Evolutionary conservation across 2,797 vertebrate genomes (phyloP).

Genomic region (Lacerta viridis): DNA sequence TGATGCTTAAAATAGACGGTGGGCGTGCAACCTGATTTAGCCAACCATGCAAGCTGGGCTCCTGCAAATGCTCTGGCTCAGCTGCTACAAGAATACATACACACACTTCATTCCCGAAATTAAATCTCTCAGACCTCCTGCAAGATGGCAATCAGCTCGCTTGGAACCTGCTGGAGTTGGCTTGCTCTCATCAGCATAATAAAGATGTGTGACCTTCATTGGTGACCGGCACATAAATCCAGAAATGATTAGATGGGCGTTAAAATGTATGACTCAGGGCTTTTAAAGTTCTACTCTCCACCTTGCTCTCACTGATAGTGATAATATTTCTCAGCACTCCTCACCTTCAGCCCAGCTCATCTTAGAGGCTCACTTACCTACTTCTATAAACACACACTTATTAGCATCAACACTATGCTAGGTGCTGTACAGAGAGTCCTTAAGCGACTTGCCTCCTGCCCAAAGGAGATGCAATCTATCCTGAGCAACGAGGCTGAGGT

Average conservation of each 20-base stretch:
- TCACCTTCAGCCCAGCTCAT: constrained; percentile 2
- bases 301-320: not conserved
- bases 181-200: constrained; percentile 22
- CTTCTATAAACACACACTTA: not conserved
- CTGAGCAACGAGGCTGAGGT: too few relatives aligned
- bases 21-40: constrained; percentile 29
- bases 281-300: constrained; percentile 25
- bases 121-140: constrained; percentile 51
- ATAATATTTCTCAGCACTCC: not conserved
- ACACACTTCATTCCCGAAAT: constrained; percentile 66
- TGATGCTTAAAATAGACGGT: constrained; percentile 61
- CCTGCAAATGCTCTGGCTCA: constrained; percentile 28
- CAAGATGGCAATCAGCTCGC: not conserved
- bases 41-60: constrained; percentile 64
- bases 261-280: constrained; percentile 50
- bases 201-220: constrained; percentile 68
- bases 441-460: not conserved
- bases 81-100: not conserved
- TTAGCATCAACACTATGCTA: not conserved
- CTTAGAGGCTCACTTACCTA: not conserved
- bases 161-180: not conserved
- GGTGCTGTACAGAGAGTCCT: not conserved
- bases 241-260: constrained; percentile 67
- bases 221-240: constrained; percentile 70
- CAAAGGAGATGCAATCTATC: not conserved